A percentile compares a stretch with the other conserved stretches of the same genome.
These are phyloP conservation scores for Leptura quadrifasciata DNA, from an alignment of 2,888 invertebrate genomes.

Conservation along the genomic window DNA sequence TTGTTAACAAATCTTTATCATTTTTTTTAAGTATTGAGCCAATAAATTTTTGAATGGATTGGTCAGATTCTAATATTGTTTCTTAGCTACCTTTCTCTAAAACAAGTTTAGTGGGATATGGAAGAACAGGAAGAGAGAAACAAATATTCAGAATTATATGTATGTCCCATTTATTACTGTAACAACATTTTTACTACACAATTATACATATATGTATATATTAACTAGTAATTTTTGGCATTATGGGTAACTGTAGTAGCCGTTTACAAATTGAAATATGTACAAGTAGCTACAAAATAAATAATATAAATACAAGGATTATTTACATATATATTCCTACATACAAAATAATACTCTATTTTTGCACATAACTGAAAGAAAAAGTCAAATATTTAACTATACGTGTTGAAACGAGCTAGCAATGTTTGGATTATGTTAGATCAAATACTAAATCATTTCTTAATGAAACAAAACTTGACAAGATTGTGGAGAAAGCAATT, in stretches of 20 bases:
- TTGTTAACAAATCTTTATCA: too few relatives aligned
- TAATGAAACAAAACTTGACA: too few relatives aligned
- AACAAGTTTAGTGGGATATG: neutral
- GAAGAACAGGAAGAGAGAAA: neutral
- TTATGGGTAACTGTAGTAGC: conserved; percentile 69
- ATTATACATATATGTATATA: conserved; percentile 66
- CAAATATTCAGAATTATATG: conserved; percentile 17
- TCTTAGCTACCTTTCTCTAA: too few relatives aligned
- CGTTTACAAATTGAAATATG: conserved; percentile 61
- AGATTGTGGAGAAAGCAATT: too few relatives aligned
- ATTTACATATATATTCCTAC: conserved; percentile 36
- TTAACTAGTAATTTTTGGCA: conserved; percentile 67
- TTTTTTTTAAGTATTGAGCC: too few relatives aligned
- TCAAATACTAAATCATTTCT: too few relatives aligned
- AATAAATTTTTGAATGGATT: too few relatives aligned
- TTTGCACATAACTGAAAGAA: conserved; percentile 35
- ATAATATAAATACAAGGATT: conserved; percentile 52
- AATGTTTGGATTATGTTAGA: too few relatives aligned
- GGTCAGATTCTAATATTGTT: too few relatives aligned
- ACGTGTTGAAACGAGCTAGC: too few relatives aligned
- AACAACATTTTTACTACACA: conserved; percentile 73
- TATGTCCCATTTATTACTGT: conserved; percentile 70
- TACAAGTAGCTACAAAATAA: conserved; percentile 65
- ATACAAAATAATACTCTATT: conserved; percentile 34
- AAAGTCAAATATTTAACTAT: conserved; percentile 26